Base-by-base conservation (phyloP, 2,113 vertebrate species). In the Nesospiza acunhae region DNA sequence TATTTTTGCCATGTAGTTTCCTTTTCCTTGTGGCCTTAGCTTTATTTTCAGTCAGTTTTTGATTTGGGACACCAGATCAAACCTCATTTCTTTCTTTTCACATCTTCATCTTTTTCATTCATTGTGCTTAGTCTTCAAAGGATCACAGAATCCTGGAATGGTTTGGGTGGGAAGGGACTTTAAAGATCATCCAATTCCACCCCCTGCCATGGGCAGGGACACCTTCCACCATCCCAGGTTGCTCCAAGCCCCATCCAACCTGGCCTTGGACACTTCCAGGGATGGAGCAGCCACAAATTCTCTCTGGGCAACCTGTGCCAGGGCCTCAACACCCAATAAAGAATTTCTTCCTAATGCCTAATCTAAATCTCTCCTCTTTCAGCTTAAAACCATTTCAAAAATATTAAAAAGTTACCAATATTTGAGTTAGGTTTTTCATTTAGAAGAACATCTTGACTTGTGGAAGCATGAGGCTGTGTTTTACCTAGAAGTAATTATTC, bases 171-270 rank as follows among this genome's bases (percentile, higher is more conserved):
- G 30, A 76, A 60, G 47, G 10, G 22, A 62, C 30, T 21, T 55
- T 41, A 15, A 69, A 62, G 41, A 35, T 47, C 30, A 47, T 13
- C 55, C 17, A 26, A 21, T n/a, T 35, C 41, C 24, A 52, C 2
- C 13, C 23, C 23, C 3, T 44, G 44, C 37, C 44, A 3, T 37
- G 31, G 26, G 14, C 50, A 50, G 26, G 42, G 50, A 26, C 50
- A 35, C 31, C 22, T 75, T 1, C 24, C 53, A 30, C 53, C 2
- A 2, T 2, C 7, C 62, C 47, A 47, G 30, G 13, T 0, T 69
- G 6, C 11, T 55, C 62, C 20, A 55, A 60, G 11, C 30, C 70
- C 11, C 1, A 0, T 62, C 70, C 62, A 83, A 0, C 26, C n/a
- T 76, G 78, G 62, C 30, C 35, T 62, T 55, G 39, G 0, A 23